Base-by-base conservation (phyloP, 2,888 invertebrate genomes). In the Callyntrura guangdongensis region DNA sequence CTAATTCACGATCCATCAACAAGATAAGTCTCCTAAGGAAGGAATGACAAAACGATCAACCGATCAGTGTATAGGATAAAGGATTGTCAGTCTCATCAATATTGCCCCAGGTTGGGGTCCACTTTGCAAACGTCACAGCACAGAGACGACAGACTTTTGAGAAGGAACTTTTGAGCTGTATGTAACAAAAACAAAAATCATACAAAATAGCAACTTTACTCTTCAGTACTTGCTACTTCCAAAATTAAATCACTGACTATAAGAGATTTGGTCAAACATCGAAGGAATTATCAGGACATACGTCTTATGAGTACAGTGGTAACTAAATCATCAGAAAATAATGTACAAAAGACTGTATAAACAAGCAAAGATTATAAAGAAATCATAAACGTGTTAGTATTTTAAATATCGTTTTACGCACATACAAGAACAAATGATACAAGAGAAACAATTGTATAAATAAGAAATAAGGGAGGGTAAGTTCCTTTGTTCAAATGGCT, bases 131-230 rank as follows among this genome's bases (percentile, higher is more conserved):
- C 82, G 90, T 90, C 90, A 90, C 90, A 90, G 82, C 72, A 90
- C 90, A 86, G 90, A 90, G 90, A 86, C 83, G 90, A 90, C 86
- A 82, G 90, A 90, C 64, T 90, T 90, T 86, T 90, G 90, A 45
- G 90, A 86, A 84, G 86, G 82, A 85, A 82, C 86, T 82, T 90
- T 90, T 22, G 90, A 90, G 90, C 90, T 86, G 74, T 86, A 88
- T 59, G 59, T 82, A 1, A 88, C 53, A 81, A n/a, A 81, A 82
- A 56, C 53, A 82, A 88, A 61, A 88, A 53, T 47, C 81, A 82
- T 53, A 88, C 67, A 89, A 89, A 72, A 74, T 64, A 27, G 67
- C 74, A 53, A 69, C 8, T 20, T 67, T 83, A 67, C 67, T 59
- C 25, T 47, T 67, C 45, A 64, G 1, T 67, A 49, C 83, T 49